A percentile compares a stretch with the other conserved stretches of the same genome.
These are phyloP conservation scores for Diadophis punctatus DNA, from an alignment of 2,113 vertebrate species.

Conservation along the genomic window DNA sequence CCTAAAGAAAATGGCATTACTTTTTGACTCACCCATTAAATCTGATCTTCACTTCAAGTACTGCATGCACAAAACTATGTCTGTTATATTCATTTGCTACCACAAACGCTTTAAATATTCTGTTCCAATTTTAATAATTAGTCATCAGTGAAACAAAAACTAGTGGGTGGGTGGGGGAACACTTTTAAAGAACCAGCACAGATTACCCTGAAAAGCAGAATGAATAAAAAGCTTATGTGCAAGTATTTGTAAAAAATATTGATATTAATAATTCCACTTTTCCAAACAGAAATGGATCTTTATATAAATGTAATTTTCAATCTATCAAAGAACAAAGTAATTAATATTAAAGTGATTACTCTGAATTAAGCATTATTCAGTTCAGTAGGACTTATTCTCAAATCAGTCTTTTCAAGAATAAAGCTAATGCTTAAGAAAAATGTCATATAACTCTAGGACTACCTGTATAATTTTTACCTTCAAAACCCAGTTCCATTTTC, in stretches of 20 bases:
- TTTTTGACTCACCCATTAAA: too few relatives aligned
- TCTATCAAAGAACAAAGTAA: background rate
- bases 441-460: background rate
- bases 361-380: background rate
- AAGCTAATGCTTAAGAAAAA: background rate
- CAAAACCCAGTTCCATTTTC: too few relatives aligned
- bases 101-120: background rate
- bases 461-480: too few relatives aligned
- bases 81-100: constrained; percentile 41
- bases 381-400: background rate
- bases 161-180: background rate
- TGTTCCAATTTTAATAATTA: constrained; percentile 28
- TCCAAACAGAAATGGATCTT: background rate
- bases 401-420: background rate
- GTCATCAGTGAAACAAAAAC: constrained; percentile 2
- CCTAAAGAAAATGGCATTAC: too few relatives aligned
- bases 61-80: constrained; percentile 13
- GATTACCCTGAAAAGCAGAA: background rate
- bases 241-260: background rate
- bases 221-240: background rate
- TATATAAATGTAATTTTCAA: background rate
- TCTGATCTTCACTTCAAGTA: too few relatives aligned
- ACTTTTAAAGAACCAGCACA: background rate
- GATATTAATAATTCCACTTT: background rate
- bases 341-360: background rate